A percentile compares a stretch with the other conserved stretches of the same genome.
Conservation (phyloP, 2,888 invertebrate genomes). For the Cremastinae sp. region DNA sequence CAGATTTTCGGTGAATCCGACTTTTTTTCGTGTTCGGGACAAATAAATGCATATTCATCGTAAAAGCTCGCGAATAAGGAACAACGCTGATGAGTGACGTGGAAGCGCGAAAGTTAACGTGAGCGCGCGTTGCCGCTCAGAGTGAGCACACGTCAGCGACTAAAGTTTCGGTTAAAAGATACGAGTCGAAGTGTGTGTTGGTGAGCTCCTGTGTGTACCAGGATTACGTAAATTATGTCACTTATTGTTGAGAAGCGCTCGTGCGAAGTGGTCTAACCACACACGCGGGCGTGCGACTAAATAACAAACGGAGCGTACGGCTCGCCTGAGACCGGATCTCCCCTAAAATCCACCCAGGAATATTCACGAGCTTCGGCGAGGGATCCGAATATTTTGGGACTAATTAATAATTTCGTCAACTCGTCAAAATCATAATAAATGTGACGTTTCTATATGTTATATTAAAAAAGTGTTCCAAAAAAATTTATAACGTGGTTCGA, state of each 20-base stretch:
- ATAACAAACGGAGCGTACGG: slow-evolving; percentile 49
- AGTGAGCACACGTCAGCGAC: slow-evolving; percentile 40
- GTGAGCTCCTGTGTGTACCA: slow-evolving; percentile 42
- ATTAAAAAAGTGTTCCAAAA: no score
- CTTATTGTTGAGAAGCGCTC: slow-evolving; percentile 59
- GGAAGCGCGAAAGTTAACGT: slow-evolving; percentile 30
- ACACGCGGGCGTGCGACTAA: slow-evolving; percentile 37
- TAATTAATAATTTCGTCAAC: slow-evolving; percentile 35
- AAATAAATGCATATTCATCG: background rate
- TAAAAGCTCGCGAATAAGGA: no score
- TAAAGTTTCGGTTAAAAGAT: slow-evolving; percentile 46
- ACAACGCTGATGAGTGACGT: slow-evolving; percentile 18
- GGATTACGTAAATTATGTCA: slow-evolving; percentile 61
- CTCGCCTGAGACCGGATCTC: background rate
- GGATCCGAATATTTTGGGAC: slow-evolving; percentile 19
- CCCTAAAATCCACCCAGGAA: slow-evolving; percentile 48
- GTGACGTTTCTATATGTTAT: background rate
- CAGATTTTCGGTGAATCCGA: no score
- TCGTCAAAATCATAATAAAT: slow-evolving; percentile 21
- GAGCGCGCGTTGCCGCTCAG: slow-evolving; percentile 32
- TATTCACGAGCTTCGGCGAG: slow-evolving; percentile 17
- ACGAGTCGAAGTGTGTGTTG: slow-evolving; percentile 53
- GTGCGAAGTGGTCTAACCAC: slow-evolving; percentile 53
- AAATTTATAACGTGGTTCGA: no score
- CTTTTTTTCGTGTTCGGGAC: no score